Evolutionary conservation across 2,888 invertebrate genomes (phyloP).

Genomic region (Nesidiocoris tenuis): DNA sequence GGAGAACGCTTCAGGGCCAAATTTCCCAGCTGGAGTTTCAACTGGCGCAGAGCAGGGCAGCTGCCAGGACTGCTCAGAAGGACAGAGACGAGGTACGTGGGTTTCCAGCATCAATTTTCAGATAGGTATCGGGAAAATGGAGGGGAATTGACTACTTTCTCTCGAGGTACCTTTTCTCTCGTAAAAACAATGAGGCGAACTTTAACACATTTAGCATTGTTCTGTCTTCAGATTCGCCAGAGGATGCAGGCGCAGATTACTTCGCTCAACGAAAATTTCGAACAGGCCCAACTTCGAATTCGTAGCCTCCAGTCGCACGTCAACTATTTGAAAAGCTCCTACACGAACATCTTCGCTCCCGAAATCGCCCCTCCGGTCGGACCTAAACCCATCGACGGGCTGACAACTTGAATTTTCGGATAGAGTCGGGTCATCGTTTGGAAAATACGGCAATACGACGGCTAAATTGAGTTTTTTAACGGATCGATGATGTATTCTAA

Average conservation of each 20-base stretch:
- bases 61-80: slow-evolving; percentile 65
- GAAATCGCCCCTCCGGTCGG: slow-evolving; percentile 1
- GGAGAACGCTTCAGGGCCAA: slow-evolving; percentile 64
- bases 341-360: slow-evolving; percentile 47
- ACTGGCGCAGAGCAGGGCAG: slow-evolving; percentile 64
- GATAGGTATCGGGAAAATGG: too few relatives aligned
- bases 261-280: slow-evolving; percentile 67
- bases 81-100: slow-evolving; percentile 65
- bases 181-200: too few relatives aligned
- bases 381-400: slow-evolving; percentile 32
- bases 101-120: too few relatives aligned
- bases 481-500: too few relatives aligned
- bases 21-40: slow-evolving; percentile 68
- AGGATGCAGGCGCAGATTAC: slow-evolving; percentile 69
- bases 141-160: not conserved
- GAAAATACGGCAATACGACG: too few relatives aligned
- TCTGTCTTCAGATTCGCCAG: slow-evolving; percentile 61
- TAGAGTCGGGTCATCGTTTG: too few relatives aligned
- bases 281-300: slow-evolving; percentile 60
- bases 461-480: too few relatives aligned
- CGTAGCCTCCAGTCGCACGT: slow-evolving; percentile 49
- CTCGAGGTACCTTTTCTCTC: not conserved
- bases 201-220: not conserved
- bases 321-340: slow-evolving; percentile 48
- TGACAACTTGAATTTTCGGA: slow-evolving; percentile 26